Conservation (phyloP, 30 jellyfish, hydroid and myxozoan species). For the Chironex yamaguchii region DNA sequence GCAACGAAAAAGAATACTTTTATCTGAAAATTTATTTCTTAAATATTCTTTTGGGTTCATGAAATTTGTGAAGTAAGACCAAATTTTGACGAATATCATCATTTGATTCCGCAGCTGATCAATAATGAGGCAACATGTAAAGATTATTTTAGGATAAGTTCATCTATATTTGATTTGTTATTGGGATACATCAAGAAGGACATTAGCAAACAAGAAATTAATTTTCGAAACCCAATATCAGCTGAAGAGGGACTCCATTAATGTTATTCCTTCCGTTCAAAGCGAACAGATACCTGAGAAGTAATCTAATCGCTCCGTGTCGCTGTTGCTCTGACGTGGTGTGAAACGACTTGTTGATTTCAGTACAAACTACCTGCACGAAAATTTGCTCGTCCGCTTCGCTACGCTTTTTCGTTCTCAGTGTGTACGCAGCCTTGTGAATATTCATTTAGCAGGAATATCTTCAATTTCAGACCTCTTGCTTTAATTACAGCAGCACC, state of each 20-base stretch:
- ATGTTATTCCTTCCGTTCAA: neutral
- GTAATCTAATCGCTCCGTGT: constrained; percentile 16
- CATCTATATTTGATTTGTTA: constrained; percentile 18
- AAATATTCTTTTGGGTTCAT: constrained; percentile 21
- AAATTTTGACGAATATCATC: constrained; percentile 19
- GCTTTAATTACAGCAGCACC: no score
- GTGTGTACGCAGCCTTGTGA: no score
- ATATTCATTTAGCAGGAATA: no score
- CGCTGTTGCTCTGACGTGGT: neutral
- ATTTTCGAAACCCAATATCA: constrained; percentile 20
- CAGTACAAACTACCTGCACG: no score
- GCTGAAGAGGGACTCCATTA: constrained; percentile 17
- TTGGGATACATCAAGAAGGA: constrained; percentile 33
- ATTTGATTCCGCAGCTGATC: constrained; percentile 25
- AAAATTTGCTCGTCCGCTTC: no score
- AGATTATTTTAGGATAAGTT: constrained; percentile 30
- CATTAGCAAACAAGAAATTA: constrained; percentile 17
- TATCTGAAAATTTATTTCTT: neutral
- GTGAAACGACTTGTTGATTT: no score
- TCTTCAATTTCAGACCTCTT: no score
- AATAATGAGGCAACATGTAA: constrained; percentile 16
- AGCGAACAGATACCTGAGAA: constrained; percentile 33
- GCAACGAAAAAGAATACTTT: constrained; percentile 23
- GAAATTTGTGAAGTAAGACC: constrained; percentile 8
- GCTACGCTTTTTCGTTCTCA: no score